phyloP scores from a whole-genome alignment of 2,113 vertebrate species.

The Macheiramphus alcinus region DNA sequence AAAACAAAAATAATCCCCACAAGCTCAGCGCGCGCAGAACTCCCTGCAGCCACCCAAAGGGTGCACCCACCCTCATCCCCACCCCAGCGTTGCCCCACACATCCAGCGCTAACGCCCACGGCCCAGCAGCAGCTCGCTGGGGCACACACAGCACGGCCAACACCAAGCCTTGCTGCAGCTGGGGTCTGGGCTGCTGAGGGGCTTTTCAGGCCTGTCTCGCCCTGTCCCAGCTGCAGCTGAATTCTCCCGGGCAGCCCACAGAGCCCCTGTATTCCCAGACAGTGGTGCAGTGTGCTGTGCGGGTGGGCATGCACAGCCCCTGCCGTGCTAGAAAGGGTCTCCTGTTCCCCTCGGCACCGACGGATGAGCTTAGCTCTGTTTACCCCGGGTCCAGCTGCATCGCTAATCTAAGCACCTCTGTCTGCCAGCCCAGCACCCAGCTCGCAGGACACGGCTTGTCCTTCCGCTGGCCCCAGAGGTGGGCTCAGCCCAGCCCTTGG shows the following conservation, averaged over 20 bases:
- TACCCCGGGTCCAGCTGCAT: constrained; percentile 5
- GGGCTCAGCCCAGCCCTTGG: neutral
- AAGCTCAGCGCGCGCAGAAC: accelerated
- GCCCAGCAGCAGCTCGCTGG: neutral
- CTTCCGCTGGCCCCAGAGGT: neutral
- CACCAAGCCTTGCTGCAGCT: neutral
- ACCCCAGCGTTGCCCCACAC: accelerated
- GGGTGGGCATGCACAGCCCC: neutral
- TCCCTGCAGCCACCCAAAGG: neutral
- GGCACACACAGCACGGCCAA: accelerated
- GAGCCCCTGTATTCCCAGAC: neutral
- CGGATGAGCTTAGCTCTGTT: neutral
- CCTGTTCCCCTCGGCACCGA: neutral
- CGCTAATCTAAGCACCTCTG: constrained; percentile 6
- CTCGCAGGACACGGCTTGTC: neutral
- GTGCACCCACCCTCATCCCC: too few species aligned
- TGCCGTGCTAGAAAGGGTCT: neutral
- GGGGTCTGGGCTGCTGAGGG: neutral
- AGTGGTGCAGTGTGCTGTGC: neutral
- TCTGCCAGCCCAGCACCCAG: neutral
- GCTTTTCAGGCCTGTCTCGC: neutral
- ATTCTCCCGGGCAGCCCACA: neutral
- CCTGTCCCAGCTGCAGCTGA: neutral
- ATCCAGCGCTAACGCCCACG: accelerated
- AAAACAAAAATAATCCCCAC: accelerated